Base-by-base conservation (phyloP, 2,113 vertebrate species). In the Myrmecophaga tridactyla region DNA sequence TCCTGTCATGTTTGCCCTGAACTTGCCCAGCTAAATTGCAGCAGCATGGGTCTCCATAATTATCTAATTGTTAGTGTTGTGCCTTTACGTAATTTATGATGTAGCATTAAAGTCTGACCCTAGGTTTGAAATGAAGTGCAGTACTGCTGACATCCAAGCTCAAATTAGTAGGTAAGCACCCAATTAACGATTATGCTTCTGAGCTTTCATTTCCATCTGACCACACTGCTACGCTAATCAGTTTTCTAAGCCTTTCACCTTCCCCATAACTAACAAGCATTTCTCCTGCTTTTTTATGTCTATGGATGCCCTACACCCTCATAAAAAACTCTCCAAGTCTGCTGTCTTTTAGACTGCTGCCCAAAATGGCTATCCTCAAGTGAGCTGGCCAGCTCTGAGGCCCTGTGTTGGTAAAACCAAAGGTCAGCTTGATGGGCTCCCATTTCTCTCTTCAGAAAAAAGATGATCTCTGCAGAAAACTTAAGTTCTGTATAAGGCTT, bases 111-210 rank as follows among this genome's bases (percentile, higher is more conserved):
- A 98, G 98, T 95, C 98, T 98, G 98, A 98, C 98, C 98, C 98
- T 91, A 97, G 98, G 97, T 98, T 98, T 98, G 97, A 98, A 97
- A 98, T 97, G 97, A 97, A 98, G 98, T 96, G 96, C 96, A 76
- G 96, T 94, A 96, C 96, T 97, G 98, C 98, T 98, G 98, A 98
- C 98, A 98, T 97, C 98, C 98, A 96, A 97, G 98, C 98, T 98
- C 98, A 98, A 98, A 98, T 98, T 98, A 98, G 98, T 98, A 98
- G 98, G 98, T 98, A 98, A 98, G 98, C 98, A 98, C 98, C 98
- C 98, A 98, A 98, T 98, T 98, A 98, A 98, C 94, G 95, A 98
- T 97, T 97, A 96, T 96, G 98, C 98, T 97, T 96, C 97, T 95
- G 98, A 97, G 98, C 98, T 98, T 98, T 98, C 98, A 97, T 98